Percentiles rank a stretch among this genome's conserved stretches.
Evolutionary conservation across 1,140 invertebrate species (phyloP).

Genomic region (Dreissena polymorpha): DNA sequence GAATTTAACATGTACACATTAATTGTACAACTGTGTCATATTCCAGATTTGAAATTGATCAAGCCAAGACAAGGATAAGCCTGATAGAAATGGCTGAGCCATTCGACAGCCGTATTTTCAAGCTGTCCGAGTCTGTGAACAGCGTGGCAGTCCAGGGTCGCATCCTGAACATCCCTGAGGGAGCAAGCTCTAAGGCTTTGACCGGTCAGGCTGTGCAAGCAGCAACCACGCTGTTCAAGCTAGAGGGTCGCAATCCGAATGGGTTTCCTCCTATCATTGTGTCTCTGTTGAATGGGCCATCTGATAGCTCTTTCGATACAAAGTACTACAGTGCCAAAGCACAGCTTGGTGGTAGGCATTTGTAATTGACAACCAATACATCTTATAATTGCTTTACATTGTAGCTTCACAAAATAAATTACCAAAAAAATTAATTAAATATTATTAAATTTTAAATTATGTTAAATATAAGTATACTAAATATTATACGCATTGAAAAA

Average conservation of each 20-base stretch:
- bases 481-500: no score
- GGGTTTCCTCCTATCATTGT: slow-evolving; percentile 10
- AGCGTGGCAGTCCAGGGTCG: neutral
- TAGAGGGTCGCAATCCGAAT: neutral
- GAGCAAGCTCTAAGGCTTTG: neutral
- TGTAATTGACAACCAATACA: neutral
- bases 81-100: slow-evolving; percentile 7
- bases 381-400: no score
- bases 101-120: no score
- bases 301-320: slow-evolving; percentile 18
- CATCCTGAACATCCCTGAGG: neutral
- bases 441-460: no score
- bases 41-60: neutral
- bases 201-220: neutral
- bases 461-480: no score
- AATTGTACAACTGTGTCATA: neutral
- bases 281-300: neutral
- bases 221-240: neutral
- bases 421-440: no score
- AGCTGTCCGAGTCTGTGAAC: slow-evolving; percentile 16
- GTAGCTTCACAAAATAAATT: no score
- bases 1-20: neutral
- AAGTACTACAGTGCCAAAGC: neutral
- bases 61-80: slow-evolving; percentile 9
- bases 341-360: slow-evolving; percentile 14